These are phyloP conservation scores for Rissa tridactyla DNA, from an alignment of 2,113 vertebrate genomes.

Conservation along the genomic window DNA sequence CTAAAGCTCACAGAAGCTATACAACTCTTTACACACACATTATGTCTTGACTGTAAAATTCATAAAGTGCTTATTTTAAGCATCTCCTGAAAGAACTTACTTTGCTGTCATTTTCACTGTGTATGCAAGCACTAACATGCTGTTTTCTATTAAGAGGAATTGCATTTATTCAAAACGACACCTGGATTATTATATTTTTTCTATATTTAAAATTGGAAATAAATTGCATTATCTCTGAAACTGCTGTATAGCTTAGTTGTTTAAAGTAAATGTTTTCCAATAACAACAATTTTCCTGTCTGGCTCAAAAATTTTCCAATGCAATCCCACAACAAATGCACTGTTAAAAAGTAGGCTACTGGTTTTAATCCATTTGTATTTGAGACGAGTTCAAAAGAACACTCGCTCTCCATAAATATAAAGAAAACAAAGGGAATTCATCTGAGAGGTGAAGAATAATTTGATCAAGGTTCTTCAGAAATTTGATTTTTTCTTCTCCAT, in stretches of 20 bases:
- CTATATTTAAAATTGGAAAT: background rate
- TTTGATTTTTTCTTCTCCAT: constrained; percentile 63
- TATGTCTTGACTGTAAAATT: background rate
- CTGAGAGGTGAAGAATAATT: constrained; percentile 75
- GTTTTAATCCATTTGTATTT: constrained; percentile 41
- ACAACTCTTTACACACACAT: background rate
- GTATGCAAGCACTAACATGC: background rate
- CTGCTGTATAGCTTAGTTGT: background rate
- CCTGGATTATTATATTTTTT: background rate
- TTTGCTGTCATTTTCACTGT: background rate
- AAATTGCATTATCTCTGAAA: background rate
- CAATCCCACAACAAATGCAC: background rate
- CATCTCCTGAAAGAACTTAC: background rate
- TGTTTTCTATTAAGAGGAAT: background rate
- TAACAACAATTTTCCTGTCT: background rate
- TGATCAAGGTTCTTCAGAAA: constrained; percentile 78
- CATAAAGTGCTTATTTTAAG: background rate
- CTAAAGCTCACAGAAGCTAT: background rate
- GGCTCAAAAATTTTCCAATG: background rate
- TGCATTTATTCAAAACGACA: background rate
- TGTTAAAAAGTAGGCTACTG: constrained; percentile 9
- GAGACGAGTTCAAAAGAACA: constrained; percentile 69
- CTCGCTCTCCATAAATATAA: constrained; percentile 85
- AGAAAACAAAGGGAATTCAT: constrained; percentile 87
- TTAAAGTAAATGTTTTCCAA: background rate